Percentiles rank a stretch among this genome's conserved stretches.
phyloP scores from a whole-genome alignment of 2,113 vertebrate genomes.

The Chaetodon auriga region DNA sequence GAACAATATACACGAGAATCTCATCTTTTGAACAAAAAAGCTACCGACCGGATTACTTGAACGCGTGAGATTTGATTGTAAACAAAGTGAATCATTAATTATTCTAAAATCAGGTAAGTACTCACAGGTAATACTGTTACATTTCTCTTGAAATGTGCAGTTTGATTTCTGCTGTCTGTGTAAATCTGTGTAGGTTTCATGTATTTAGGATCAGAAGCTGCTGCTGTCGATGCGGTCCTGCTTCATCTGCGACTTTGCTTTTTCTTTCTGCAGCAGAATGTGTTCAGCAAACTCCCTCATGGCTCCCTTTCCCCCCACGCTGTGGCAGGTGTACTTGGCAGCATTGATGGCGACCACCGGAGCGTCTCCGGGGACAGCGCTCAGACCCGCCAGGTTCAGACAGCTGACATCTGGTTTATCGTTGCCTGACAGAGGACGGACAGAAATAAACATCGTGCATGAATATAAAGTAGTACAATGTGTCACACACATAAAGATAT shows the following conservation, averaged over 20 bases:
- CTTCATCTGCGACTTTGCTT: conserved; percentile 74
- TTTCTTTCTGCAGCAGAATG: conserved; percentile 87
- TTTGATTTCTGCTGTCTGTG: neutral
- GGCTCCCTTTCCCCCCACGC: conserved; percentile 85
- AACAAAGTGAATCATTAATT: no score
- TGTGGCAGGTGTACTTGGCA: conserved; percentile 87
- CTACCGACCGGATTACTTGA: neutral
- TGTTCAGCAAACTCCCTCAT: conserved; percentile 92
- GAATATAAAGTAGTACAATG: neutral
- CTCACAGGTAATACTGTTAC: neutral
- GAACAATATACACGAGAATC: neutral
- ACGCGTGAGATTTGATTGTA: neutral
- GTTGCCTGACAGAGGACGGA: conserved; percentile 82
- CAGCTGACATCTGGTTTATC: conserved; percentile 88
- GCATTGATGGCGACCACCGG: conserved; percentile 83
- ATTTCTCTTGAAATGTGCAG: neutral
- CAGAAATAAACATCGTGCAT: neutral
- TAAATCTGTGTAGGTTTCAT: no score
- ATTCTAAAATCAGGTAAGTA: neutral
- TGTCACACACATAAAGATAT: no score
- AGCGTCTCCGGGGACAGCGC: conserved; percentile 87
- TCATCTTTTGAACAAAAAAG: neutral
- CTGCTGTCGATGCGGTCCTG: conserved; percentile 54
- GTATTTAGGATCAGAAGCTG: conserved; percentile 24
- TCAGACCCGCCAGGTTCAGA: conserved; percentile 88